A percentile compares a stretch with the other conserved stretches of the same genome.
Evolutionary conservation across 2,888 invertebrate genomes (phyloP).

Genomic region (Yponomeuta malinellus): DNA sequence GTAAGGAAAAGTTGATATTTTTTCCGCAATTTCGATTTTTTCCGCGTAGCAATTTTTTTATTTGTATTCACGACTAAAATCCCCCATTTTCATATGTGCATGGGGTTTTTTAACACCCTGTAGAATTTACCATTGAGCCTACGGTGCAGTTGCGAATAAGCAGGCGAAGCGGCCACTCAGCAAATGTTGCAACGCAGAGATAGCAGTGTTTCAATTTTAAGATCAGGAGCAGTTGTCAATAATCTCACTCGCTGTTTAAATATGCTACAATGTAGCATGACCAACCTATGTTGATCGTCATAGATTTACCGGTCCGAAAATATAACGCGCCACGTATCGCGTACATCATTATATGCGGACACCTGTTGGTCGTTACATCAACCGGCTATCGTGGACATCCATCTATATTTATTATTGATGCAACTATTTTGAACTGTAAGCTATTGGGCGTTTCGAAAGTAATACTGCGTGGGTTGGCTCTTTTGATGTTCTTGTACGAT

Average conservation of each 20-base stretch:
- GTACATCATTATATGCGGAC: conserved; percentile 22
- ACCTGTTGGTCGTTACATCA: conserved; percentile 23
- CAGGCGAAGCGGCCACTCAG: not conserved
- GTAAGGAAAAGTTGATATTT: too few relatives aligned
- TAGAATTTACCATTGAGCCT: too few relatives aligned
- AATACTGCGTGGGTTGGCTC: not conserved
- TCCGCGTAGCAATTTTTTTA: too few relatives aligned
- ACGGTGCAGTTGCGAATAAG: too few relatives aligned
- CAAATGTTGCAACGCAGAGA: not conserved
- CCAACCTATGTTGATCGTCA: conserved; percentile 18
- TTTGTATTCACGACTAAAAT: too few relatives aligned
- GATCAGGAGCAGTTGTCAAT: not conserved
- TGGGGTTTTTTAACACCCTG: too few relatives aligned
- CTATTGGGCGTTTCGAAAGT: conserved; percentile 3
- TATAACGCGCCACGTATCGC: conserved; percentile 12
- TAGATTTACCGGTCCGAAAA: conserved; percentile 13
- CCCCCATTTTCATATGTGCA: too few relatives aligned
- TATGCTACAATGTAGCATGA: conserved; percentile 15
- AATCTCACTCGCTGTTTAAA: not conserved
- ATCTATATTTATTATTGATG: conserved; percentile 19
- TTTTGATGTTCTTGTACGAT: not conserved
- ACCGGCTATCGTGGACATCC: conserved; percentile 16
- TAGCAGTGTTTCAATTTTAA: not conserved
- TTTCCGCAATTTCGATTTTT: too few relatives aligned
- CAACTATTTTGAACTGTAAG: conserved; percentile 8